phyloP scores from a whole-genome alignment of 2,888 invertebrate genomes.

The Andrena trimmerana region DNA sequence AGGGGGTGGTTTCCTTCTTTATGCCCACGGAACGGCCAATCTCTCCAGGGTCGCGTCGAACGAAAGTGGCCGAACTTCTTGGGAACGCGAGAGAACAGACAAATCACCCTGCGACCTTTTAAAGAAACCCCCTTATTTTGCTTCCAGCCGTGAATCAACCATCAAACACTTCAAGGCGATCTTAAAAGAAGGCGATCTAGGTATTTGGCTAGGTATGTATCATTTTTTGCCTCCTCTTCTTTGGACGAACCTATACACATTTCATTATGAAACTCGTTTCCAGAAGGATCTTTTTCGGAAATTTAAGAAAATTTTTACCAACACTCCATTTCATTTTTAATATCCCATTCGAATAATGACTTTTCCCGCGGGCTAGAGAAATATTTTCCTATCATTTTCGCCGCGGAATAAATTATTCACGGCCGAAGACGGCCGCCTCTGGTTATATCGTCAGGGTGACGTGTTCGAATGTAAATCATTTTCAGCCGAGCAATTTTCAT shows the following conservation, averaged over 20 bases:
- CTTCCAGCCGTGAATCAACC: slow-evolving; percentile 12
- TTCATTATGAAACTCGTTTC: too few species aligned
- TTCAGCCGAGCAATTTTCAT: slow-evolving; percentile 66
- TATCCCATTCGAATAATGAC: background rate
- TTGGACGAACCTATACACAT: too few species aligned
- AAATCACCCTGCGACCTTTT: slow-evolving; percentile 55
- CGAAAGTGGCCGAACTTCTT: slow-evolving; percentile 72
- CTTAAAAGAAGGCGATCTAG: too few species aligned
- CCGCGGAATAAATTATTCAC: slow-evolving; percentile 54
- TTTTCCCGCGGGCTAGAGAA: background rate
- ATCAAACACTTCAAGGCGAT: slow-evolving; percentile 10
- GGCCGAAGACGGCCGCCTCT: slow-evolving; percentile 43
- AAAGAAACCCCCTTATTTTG: slow-evolving; percentile 45
- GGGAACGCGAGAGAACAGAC: slow-evolving; percentile 61
- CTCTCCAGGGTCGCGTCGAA: slow-evolving; percentile 72
- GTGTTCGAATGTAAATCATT: slow-evolving; percentile 67
- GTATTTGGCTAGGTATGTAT: too few species aligned
- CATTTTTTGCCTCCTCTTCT: too few species aligned
- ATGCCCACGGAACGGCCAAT: slow-evolving; percentile 71
- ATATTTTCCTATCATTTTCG: slow-evolving; percentile 49
- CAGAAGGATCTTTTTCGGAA: too few species aligned
- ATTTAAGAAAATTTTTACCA: too few species aligned
- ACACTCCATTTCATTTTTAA: too few species aligned
- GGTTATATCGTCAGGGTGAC: slow-evolving; percentile 56
- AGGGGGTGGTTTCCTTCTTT: slow-evolving; percentile 71